Conservation (phyloP, 2,113 vertebrate species). For the Origma solitaria region DNA sequence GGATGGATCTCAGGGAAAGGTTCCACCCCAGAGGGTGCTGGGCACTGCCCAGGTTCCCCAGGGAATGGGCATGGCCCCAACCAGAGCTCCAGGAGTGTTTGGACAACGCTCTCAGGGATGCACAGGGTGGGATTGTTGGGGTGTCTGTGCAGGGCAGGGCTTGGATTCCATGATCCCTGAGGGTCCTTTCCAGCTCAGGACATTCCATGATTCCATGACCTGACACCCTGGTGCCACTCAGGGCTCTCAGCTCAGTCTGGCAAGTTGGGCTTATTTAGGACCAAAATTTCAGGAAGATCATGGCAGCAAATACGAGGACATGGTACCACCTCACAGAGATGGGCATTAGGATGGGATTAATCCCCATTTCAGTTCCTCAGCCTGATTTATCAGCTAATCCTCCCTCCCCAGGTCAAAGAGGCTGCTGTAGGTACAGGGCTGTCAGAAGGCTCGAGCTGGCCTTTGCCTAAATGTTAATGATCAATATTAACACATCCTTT, state of each 20-base stretch:
- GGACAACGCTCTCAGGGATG: rapidly evolving
- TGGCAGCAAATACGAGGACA: not conserved
- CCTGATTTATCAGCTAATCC: not conserved
- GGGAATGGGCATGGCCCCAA: not conserved
- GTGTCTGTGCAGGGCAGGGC: not conserved
- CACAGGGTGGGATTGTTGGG: not conserved
- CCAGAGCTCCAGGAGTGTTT: not conserved
- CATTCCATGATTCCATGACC: not conserved
- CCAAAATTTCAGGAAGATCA: not conserved
- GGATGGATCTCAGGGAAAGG: rapidly evolving
- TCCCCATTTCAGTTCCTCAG: not conserved
- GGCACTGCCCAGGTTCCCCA: not conserved
- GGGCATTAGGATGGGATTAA: not conserved
- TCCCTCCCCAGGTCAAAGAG: not conserved
- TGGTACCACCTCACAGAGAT: rapidly evolving
- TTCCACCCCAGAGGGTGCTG: not conserved
- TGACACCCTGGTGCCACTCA: not conserved
- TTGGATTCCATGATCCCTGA: not conserved
- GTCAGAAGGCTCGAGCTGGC: not conserved
- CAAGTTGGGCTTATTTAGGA: not conserved
- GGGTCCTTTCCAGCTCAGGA: not conserved
- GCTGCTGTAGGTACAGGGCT: not conserved
- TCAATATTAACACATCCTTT: not conserved
- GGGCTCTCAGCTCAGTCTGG: not conserved
- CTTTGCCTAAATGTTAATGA: not conserved